A percentile compares a stretch with the other conserved stretches of the same genome.
phyloP scores from a whole-genome alignment of 2,113 vertebrate species.

The Nibea coibor region DNA sequence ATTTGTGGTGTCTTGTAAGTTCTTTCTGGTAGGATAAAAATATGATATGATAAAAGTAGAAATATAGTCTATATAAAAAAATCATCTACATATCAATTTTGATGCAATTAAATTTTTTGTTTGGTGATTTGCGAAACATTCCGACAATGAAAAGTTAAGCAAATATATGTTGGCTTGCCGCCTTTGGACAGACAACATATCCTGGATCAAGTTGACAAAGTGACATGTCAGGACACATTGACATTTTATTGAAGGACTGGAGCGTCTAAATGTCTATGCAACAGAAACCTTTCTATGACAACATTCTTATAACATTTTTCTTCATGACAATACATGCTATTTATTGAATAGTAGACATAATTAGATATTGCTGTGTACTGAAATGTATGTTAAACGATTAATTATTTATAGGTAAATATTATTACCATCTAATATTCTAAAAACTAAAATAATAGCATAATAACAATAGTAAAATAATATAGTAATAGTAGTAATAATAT shows the following conservation, averaged over 20 bases:
- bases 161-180: constrained; percentile 1
- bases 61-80: no score
- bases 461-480: no score
- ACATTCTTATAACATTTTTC: background rate
- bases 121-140: background rate
- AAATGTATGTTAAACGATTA: background rate
- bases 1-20: background rate
- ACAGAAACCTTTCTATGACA: background rate
- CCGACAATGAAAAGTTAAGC: background rate
- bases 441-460: no score
- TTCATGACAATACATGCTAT: background rate
- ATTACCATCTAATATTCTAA: background rate
- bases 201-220: constrained; percentile 7
- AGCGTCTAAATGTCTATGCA: background rate
- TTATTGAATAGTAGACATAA: background rate
- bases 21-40: background rate
- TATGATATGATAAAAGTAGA: background rate
- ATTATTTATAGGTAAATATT: background rate
- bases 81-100: background rate
- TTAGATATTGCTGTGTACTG: background rate
- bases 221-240: constrained; percentile 20
- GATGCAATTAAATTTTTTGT: background rate
- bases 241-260: constrained; percentile 32
- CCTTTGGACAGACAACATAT: constrained; percentile 23
- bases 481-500: no score